Conservation (phyloP, 2,888 invertebrate genomes). For the Embidobia sp. region DNA sequence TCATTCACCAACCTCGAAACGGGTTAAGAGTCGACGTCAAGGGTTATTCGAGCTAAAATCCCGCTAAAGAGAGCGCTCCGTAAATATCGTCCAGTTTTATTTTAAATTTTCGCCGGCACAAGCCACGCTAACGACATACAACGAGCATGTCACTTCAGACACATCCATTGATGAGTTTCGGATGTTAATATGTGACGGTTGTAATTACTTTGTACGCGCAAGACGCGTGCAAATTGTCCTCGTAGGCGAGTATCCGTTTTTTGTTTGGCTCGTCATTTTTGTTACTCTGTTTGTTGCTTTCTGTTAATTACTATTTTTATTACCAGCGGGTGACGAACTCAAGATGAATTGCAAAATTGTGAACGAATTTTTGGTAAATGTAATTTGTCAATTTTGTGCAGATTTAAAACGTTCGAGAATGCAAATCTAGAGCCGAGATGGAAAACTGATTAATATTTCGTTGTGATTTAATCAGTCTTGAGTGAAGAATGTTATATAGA, state of each 20-base stretch:
- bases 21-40: constrained; percentile 73
- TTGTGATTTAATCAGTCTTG: too few species aligned
- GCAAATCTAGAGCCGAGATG: too few species aligned
- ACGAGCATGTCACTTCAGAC: constrained; percentile 38
- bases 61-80: constrained; percentile 71
- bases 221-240: not conserved
- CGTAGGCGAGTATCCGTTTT: not conserved
- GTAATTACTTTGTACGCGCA: constrained; percentile 2
- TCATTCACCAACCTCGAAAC: constrained; percentile 70
- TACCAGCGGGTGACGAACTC: too few species aligned
- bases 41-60: constrained; percentile 70
- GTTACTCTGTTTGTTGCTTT: too few species aligned
- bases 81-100: constrained; percentile 59
- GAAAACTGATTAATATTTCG: too few species aligned
- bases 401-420: too few species aligned
- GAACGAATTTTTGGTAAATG: too few species aligned
- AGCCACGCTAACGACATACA: constrained; percentile 33
- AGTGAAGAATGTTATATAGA: too few species aligned
- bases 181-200: constrained; percentile 1
- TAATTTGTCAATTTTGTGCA: too few species aligned
- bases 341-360: too few species aligned
- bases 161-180: constrained; percentile 35
- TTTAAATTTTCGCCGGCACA: constrained; percentile 21
- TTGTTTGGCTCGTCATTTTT: not conserved
- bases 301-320: too few species aligned